Conservation (phyloP, 2,888 invertebrate genomes). For the Eupithecia pulchellata region DNA sequence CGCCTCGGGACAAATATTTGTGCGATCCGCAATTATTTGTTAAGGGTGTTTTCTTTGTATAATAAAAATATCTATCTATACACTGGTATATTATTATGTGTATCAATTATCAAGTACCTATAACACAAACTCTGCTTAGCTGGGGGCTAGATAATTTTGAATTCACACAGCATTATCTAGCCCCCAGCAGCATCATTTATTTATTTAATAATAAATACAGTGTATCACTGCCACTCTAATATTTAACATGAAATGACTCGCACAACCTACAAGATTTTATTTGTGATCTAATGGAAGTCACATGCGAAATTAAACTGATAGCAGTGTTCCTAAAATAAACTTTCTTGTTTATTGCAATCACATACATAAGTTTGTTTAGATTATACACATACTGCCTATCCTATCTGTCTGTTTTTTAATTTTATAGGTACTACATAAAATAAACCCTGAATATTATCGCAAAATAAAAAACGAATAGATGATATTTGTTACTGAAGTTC, state of each 20-base stretch:
- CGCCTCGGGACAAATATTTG: too few relatives aligned
- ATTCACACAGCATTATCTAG: too few relatives aligned
- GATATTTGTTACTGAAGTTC: slow-evolving; percentile 5
- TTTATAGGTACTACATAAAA: not conserved
- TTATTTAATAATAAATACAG: too few relatives aligned
- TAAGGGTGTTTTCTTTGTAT: too few relatives aligned
- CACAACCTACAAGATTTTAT: not conserved
- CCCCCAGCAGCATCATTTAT: too few relatives aligned
- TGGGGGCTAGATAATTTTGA: too few relatives aligned
- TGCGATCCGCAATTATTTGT: too few relatives aligned
- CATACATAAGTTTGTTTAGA: slow-evolving; percentile 6
- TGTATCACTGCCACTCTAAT: not conserved
- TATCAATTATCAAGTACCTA: too few relatives aligned
- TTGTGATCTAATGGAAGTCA: slow-evolving; percentile 6
- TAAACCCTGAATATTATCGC: not conserved
- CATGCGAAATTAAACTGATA: slow-evolving; percentile 6
- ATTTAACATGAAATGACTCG: not conserved
- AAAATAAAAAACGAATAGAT: not conserved
- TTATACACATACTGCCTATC: not conserved
- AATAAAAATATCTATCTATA: too few relatives aligned
- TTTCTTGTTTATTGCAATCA: slow-evolving; percentile 3
- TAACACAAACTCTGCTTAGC: too few relatives aligned
- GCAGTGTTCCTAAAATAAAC: not conserved
- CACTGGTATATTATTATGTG: too few relatives aligned
- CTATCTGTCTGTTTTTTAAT: not conserved